Conservation (phyloP, 2,797 vertebrate genomes). For the Esox lucius region DNA sequence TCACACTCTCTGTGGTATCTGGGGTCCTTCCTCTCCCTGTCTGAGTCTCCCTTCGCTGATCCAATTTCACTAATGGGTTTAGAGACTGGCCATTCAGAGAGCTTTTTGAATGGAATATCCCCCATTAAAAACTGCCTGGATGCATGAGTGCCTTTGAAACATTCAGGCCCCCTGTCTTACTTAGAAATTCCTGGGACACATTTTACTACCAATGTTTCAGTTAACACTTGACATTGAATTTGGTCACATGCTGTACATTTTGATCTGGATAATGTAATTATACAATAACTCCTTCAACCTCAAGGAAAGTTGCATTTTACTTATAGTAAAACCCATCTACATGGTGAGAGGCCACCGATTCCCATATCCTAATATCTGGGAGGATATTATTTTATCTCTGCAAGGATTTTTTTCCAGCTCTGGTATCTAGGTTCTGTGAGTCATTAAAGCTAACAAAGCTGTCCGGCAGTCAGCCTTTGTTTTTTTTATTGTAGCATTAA, state of each 20-base stretch:
- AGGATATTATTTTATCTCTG: not conserved
- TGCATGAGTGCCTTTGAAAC: not conserved
- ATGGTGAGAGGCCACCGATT: not conserved
- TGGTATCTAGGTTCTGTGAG: not conserved
- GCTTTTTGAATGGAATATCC: slow-evolving; percentile 1
- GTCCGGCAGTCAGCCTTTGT: not conserved
- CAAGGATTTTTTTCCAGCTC: not conserved
- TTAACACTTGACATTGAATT: not conserved
- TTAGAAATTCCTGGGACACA: not conserved
- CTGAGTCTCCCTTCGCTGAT: slow-evolving; percentile 22
- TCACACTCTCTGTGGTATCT: not conserved
- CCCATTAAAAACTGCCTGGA: not conserved
- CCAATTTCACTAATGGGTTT: slow-evolving; percentile 32
- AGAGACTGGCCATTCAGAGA: slow-evolving; percentile 23
- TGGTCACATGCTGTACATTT: not conserved
- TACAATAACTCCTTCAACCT: not conserved
- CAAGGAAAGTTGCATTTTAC: not conserved
- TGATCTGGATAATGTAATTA: not conserved
- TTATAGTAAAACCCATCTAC: not conserved
- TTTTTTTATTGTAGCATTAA: not conserved
- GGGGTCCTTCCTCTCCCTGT: not conserved
- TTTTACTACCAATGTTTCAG: not conserved
- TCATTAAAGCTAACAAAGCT: not conserved
- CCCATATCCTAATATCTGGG: not conserved
- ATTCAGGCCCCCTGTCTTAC: not conserved